Percentiles rank a stretch among this genome's conserved stretches.
These are phyloP conservation scores for Cylloceria caligata DNA, from an alignment of 2,888 invertebrate species.

Conservation along the genomic window DNA sequence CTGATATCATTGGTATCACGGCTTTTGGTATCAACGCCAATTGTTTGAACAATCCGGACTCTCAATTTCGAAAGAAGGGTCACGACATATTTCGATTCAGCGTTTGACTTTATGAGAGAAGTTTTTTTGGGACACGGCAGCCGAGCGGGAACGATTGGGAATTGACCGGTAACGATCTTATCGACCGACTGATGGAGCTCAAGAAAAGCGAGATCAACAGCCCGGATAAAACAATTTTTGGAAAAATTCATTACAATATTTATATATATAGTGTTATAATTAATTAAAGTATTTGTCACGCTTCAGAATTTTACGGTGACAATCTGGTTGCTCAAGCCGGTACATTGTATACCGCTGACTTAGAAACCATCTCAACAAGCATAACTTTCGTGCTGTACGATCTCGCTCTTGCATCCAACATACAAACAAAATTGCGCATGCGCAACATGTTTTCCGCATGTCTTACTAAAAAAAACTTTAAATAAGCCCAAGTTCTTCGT, in stretches of 20 bases:
- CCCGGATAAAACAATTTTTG: constrained; percentile 57
- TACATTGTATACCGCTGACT: constrained; percentile 77
- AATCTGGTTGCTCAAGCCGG: constrained; percentile 76
- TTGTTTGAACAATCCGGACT: constrained; percentile 83
- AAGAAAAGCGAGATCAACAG: constrained; percentile 74
- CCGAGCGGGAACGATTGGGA: constrained; percentile 82
- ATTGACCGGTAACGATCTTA: constrained; percentile 83
- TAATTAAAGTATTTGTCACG: neutral
- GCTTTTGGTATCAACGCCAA: constrained; percentile 85
- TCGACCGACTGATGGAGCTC: constrained; percentile 85
- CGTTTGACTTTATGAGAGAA: constrained; percentile 81
- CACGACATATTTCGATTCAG: constrained; percentile 82
- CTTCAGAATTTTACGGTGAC: constrained; percentile 76
- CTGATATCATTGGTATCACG: constrained; percentile 85
- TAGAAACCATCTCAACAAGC: constrained; percentile 79
- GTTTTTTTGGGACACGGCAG: constrained; percentile 84
- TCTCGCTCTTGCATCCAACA: too few species aligned
- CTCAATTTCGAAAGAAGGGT: constrained; percentile 84
- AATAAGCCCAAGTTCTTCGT: too few species aligned
- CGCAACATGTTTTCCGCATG: too few species aligned
- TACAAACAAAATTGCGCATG: too few species aligned
- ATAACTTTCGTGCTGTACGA: too few species aligned
- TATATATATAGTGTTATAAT: neutral
- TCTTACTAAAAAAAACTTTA: too few species aligned
- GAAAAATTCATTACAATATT: constrained; percentile 52